These are phyloP conservation scores for Kuschelorhynchus macadamiae DNA, from an alignment of 2,888 invertebrate genomes.

Conservation along the genomic window DNA sequence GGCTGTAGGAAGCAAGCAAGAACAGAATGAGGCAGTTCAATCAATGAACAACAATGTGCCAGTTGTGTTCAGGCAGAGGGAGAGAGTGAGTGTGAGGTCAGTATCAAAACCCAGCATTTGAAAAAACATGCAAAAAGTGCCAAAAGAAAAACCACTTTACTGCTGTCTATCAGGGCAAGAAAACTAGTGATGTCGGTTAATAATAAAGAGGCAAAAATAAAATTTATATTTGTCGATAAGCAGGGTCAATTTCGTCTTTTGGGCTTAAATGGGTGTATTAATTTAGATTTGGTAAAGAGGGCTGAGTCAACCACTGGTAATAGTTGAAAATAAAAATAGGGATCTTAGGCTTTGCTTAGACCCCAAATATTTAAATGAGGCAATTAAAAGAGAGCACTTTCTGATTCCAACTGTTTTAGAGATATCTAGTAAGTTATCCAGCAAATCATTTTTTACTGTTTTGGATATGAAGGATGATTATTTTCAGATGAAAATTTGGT, in stretches of 20 bases:
- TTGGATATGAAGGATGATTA: conserved; percentile 43
- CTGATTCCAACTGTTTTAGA: conserved; percentile 42
- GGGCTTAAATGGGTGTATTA: conserved; percentile 28
- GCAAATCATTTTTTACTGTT: conserved; percentile 35
- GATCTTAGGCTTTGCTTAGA: conserved; percentile 46
- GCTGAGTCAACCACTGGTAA: conserved; percentile 38
- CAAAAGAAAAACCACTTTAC: too few relatives aligned
- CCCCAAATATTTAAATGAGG: conserved; percentile 44
- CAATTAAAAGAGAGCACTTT: conserved; percentile 43
- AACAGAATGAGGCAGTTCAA: too few relatives aligned
- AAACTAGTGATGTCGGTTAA: too few relatives aligned
- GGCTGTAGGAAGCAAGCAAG: too few relatives aligned
- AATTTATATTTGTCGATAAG: conserved; percentile 38
- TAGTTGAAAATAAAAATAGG: conserved; percentile 50
- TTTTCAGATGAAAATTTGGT: conserved; percentile 45
- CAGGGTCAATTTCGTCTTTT: conserved; percentile 36
- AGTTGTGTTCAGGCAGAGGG: too few relatives aligned
- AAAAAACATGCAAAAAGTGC: too few relatives aligned
- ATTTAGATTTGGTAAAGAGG: conserved; percentile 31
- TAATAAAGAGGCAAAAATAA: conserved; percentile 7
- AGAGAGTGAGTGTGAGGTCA: too few relatives aligned
- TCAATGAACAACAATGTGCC: too few relatives aligned
- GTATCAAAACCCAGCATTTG: too few relatives aligned
- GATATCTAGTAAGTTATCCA: conserved; percentile 20
- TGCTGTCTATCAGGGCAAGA: too few relatives aligned